Evolutionary conservation across 2,113 vertebrate genomes (phyloP).

Genomic region (Ictalurus furcatus): DNA sequence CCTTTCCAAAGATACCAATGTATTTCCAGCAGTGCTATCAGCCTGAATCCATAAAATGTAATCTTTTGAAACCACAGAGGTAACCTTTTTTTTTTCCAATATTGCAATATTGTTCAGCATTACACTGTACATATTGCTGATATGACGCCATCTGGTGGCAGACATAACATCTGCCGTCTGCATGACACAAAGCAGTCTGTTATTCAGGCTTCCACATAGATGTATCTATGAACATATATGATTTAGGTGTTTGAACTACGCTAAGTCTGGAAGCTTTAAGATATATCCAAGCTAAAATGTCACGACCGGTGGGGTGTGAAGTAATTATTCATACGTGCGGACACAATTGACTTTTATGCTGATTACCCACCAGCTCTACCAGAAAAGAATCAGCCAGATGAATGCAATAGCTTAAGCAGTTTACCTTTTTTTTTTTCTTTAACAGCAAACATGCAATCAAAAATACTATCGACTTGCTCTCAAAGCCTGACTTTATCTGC

Average conservation of each 20-base stretch:
- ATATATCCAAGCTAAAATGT: conserved; percentile 9
- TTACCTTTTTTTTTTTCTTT: neutral
- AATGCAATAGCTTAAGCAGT: neutral
- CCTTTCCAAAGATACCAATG: conserved; percentile 24
- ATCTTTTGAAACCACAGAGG: conserved; percentile 16
- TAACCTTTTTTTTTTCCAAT: conserved; percentile 29
- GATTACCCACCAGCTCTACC: neutral
- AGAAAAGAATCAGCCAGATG: neutral
- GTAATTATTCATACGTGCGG: neutral
- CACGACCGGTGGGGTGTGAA: neutral
- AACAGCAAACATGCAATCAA: conserved; percentile 5
- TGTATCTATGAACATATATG: neutral
- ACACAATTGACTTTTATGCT: conserved; percentile 6
- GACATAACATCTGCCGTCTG: neutral
- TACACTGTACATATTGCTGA: conserved; percentile 20
- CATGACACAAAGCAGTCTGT: neutral
- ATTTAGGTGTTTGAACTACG: neutral
- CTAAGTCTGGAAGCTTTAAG: neutral
- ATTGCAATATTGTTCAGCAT: conserved; percentile 19
- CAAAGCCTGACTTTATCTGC: conserved; percentile 7
- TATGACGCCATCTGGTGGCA: conserved; percentile 63
- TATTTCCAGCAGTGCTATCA: conserved; percentile 33
- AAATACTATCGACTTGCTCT: conserved; percentile 2
- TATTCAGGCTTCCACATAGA: neutral
- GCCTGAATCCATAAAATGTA: conserved; percentile 24